phyloP scores from a whole-genome alignment of 2,113 vertebrate genomes.

The Otis tarda region DNA sequence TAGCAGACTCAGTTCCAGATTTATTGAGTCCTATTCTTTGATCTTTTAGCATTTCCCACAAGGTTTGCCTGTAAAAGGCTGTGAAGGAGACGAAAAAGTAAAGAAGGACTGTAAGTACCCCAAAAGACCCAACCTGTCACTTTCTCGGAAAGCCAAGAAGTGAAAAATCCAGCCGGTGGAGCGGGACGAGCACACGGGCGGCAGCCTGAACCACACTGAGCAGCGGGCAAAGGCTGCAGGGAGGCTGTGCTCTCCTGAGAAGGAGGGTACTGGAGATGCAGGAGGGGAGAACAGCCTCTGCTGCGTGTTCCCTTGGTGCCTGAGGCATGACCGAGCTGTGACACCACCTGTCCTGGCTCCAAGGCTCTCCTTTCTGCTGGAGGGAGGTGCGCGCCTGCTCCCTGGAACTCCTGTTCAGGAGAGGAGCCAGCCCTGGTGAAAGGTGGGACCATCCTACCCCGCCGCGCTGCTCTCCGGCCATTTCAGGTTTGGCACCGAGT shows the following conservation, averaged over 20 bases:
- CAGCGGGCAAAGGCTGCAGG: neutral
- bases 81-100: neutral
- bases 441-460: neutral
- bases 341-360: neutral
- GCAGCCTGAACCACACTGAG: neutral
- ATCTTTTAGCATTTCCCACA: neutral
- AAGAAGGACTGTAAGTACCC: neutral
- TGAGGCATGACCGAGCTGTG: neutral
- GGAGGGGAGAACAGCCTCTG: neutral
- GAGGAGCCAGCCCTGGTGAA: neutral
- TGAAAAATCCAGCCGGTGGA: neutral
- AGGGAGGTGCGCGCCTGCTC: neutral
- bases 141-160: neutral
- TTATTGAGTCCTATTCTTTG: neutral
- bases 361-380: neutral
- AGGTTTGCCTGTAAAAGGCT: neutral
- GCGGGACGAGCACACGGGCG: accelerated
- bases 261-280: neutral
- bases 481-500: neutral
- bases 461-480: neutral
- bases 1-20: neutral
- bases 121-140: neutral
- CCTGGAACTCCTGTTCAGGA: neutral
- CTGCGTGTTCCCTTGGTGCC: neutral
- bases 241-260: neutral